Percentiles rank a stretch among this genome's conserved stretches.
Evolutionary conservation across 2,113 vertebrate species (phyloP).

Genomic region (Neolamprologus kungweensis): DNA sequence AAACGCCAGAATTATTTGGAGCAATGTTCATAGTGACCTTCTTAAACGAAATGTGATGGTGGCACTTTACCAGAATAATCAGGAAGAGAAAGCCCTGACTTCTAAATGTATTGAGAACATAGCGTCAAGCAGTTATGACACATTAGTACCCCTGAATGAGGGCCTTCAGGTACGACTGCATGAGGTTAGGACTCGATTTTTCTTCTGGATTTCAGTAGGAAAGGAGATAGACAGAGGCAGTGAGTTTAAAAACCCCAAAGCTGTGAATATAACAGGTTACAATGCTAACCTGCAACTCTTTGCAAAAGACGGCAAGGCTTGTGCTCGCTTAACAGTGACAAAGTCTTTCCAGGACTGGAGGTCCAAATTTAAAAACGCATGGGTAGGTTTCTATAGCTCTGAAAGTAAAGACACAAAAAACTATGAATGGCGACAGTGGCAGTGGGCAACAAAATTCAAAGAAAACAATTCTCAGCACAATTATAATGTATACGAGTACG

Average conservation of each 20-base stretch:
- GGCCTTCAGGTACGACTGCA: slow-evolving; percentile 39
- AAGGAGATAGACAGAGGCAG: slow-evolving; percentile 11
- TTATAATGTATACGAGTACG: neutral
- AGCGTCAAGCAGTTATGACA: neutral
- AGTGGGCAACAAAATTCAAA: slow-evolving; percentile 38
- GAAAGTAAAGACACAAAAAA: neutral
- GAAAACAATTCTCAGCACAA: accelerated
- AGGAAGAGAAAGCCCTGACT: neutral
- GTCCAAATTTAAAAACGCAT: neutral
- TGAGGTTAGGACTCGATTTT: neutral
- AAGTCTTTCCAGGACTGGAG: slow-evolving; percentile 3
- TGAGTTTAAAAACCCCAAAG: neutral
- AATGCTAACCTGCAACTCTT: slow-evolving; percentile 24
- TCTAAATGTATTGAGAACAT: neutral
- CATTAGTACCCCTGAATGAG: slow-evolving; percentile 5
- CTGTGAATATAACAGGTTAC: neutral
- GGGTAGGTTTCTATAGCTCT: slow-evolving; percentile 44
- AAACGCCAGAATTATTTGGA: slow-evolving; percentile 17
- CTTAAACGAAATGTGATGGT: neutral
- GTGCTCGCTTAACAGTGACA: slow-evolving; percentile 27
- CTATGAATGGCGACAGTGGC: slow-evolving; percentile 8
- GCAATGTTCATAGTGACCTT: neutral
- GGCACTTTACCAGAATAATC: neutral
- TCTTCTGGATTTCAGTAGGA: neutral
- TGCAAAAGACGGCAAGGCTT: slow-evolving; percentile 33